Evolutionary conservation across 2,113 vertebrate genomes (phyloP).

Genomic region (Rana temporaria): DNA sequence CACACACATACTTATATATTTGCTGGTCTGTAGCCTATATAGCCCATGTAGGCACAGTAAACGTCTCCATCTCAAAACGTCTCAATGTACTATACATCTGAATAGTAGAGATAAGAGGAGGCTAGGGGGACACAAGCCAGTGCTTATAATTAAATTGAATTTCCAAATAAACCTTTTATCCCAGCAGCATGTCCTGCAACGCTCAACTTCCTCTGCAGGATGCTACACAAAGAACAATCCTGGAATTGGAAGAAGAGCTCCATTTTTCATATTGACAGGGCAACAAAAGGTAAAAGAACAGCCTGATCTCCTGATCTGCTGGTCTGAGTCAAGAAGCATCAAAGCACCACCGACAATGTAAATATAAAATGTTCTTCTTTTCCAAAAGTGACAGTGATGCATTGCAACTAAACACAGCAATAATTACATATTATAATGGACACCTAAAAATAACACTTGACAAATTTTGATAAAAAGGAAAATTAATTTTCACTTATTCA

Average conservation of each 20-base stretch:
- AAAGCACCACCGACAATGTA: too few species aligned
- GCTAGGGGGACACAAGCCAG: not conserved
- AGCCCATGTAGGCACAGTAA: not conserved
- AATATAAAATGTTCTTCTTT: too few species aligned
- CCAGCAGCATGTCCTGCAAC: not conserved
- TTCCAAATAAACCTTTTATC: not conserved
- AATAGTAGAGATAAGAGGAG: not conserved
- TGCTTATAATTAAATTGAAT: slow-evolving; percentile 16
- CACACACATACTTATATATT: too few species aligned
- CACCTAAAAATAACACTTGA: too few species aligned
- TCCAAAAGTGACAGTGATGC: too few species aligned
- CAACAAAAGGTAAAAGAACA: not conserved
- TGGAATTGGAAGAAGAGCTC: not conserved
- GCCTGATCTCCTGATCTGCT: too few species aligned
- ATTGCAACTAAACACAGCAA: too few species aligned
- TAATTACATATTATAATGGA: too few species aligned
- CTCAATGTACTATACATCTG: not conserved
- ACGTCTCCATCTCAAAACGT: not conserved
- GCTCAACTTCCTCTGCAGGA: not conserved
- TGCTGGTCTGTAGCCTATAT: too few species aligned
- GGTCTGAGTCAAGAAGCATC: too few species aligned
- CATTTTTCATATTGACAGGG: slow-evolving; percentile 11
- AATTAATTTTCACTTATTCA: too few species aligned
- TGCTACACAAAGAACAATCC: not conserved
- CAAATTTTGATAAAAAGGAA: too few species aligned